Conservation (phyloP, 2,797 vertebrate species). For the Siniperca undulata region DNA sequence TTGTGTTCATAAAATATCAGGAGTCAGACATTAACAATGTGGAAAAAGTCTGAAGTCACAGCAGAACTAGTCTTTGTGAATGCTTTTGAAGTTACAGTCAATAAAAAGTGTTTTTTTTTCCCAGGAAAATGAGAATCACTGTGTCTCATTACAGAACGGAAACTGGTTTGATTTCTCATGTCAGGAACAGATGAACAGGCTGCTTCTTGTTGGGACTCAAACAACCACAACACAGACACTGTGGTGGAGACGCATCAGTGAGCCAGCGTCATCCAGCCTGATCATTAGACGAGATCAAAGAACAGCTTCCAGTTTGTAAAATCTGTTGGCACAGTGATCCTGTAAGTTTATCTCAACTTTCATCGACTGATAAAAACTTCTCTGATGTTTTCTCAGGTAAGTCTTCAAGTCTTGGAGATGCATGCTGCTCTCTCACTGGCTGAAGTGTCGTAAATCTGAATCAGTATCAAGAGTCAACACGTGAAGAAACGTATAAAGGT, state of each 20-base stretch:
- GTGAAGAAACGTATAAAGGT: neutral
- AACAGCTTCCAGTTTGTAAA: too few species aligned
- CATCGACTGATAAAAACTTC: too few species aligned
- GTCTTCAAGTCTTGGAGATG: too few species aligned
- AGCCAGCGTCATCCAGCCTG: too few species aligned
- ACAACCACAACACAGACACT: too few species aligned
- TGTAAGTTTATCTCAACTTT: too few species aligned
- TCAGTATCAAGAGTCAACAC: neutral
- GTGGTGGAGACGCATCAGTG: too few species aligned
- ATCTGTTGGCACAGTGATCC: too few species aligned
- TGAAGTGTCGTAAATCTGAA: neutral
- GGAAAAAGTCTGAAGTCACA: neutral
- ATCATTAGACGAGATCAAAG: too few species aligned
- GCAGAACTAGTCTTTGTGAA: neutral
- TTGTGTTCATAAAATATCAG: neutral
- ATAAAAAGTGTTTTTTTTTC: neutral
- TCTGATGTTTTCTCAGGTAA: too few species aligned
- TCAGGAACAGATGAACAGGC: too few species aligned
- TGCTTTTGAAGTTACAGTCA: neutral
- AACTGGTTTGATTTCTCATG: neutral
- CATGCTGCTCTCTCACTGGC: neutral
- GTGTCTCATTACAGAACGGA: neutral
- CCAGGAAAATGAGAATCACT: constrained; percentile 8
- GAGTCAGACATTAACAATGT: neutral
- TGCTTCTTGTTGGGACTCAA: neutral